phyloP scores from a whole-genome alignment of 2,113 vertebrate genomes.

The Ictidomys tridecemlineatus region DNA sequence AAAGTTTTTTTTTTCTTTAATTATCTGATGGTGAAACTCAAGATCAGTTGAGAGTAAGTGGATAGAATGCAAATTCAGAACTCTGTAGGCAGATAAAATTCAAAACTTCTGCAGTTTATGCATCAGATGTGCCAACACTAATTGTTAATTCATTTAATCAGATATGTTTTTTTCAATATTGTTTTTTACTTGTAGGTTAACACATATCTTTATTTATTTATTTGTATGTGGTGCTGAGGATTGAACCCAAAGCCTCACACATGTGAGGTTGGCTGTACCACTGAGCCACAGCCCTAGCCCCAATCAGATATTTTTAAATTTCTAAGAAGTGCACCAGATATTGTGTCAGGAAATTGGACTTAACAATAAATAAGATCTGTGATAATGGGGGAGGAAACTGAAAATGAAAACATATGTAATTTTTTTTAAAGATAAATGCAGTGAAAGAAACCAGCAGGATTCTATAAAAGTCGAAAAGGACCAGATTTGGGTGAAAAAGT shows the following conservation, averaged over 20 bases:
- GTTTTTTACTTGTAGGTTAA: no score
- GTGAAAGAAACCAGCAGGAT: not conserved
- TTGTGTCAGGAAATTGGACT: not conserved
- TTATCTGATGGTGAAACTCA: conserved; percentile 3
- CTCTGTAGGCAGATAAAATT: not conserved
- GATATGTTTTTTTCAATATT: not conserved
- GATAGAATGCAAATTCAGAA: not conserved
- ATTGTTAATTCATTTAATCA: not conserved
- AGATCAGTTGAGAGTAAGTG: not conserved
- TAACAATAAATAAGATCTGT: not conserved
- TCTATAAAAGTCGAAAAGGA: not conserved
- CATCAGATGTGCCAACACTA: not conserved
- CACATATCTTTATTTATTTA: no score
- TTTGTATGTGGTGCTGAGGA: no score
- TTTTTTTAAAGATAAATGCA: not conserved
- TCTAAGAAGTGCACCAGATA: not conserved
- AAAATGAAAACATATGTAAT: not conserved
- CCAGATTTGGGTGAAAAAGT: not conserved
- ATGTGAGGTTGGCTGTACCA: no score
- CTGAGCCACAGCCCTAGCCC: no score
- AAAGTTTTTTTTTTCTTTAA: conserved; percentile 20
- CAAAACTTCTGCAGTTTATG: not conserved
- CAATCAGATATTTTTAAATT: not conserved
- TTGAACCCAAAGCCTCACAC: no score
- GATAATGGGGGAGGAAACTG: not conserved